Conservation (phyloP, 2,797 vertebrate species). For the Sitta carolinensis region DNA sequence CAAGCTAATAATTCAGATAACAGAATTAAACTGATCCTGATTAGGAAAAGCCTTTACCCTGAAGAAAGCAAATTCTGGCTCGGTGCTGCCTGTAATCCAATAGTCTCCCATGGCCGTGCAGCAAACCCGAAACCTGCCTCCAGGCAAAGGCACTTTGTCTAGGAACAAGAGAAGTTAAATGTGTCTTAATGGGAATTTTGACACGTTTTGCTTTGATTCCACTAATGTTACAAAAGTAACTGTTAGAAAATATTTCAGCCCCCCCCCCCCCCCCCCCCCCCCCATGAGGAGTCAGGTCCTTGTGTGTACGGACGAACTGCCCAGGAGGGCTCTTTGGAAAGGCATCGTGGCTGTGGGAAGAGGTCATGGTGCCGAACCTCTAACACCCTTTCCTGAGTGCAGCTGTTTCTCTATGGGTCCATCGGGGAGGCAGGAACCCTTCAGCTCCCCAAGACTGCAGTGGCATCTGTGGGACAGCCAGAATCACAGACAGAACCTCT, state of each 20-base stretch:
- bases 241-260: constrained; percentile 43
- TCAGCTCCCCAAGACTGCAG: background rate
- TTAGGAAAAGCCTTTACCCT: constrained; percentile 55
- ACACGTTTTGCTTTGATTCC: constrained; percentile 69
- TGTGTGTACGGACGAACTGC: fast-evolving
- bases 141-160: constrained; percentile 58
- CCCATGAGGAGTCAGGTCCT: background rate
- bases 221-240: constrained; percentile 52
- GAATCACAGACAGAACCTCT: background rate
- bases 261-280: background rate
- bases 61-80: constrained; percentile 42
- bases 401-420: background rate
- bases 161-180: constrained; percentile 53
- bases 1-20: constrained; percentile 63
- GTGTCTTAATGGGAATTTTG: constrained; percentile 65
- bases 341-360: background rate
- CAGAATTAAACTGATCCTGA: constrained; percentile 70
- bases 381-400: background rate
- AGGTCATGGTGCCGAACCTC: background rate
- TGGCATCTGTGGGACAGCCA: background rate
- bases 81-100: constrained; percentile 55
- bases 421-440: background rate
- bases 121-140: constrained; percentile 19
- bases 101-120: constrained; percentile 16
- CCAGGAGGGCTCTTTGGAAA: background rate